phyloP scores from a whole-genome alignment of 1,140 invertebrate species.

The Ceratina australensis region DNA sequence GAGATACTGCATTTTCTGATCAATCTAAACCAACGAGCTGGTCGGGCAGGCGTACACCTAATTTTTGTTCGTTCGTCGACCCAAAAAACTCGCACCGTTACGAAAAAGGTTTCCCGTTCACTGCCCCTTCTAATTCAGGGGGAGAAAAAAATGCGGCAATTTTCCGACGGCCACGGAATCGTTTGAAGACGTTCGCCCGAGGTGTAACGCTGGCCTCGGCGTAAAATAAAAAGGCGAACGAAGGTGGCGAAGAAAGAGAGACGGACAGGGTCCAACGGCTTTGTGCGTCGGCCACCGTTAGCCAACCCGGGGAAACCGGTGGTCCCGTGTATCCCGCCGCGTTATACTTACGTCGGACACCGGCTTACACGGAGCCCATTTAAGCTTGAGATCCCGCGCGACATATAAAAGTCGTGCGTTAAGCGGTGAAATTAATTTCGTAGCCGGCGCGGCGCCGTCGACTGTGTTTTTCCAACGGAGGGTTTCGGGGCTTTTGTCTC shows the following conservation, averaged over 20 bases:
- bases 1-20: background rate
- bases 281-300: conserved; percentile 4
- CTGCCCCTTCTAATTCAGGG: background rate
- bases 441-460: conserved; percentile 3
- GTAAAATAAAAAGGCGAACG: conserved; percentile 18
- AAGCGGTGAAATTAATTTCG: conserved; percentile 60
- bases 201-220: background rate
- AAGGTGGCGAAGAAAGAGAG: conserved; percentile 19
- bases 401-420: conserved; percentile 43
- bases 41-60: background rate
- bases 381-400: conserved; percentile 26
- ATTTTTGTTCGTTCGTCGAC: background rate
- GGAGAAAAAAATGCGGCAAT: conserved; percentile 1
- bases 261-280: conserved; percentile 1
- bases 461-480: conserved; percentile 43
- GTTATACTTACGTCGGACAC: background rate
- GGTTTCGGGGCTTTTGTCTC: conserved; percentile 56
- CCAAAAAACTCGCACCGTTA: background rate
- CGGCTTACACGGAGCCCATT: conserved; percentile 31
- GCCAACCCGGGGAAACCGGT: background rate
- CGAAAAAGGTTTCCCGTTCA: background rate
- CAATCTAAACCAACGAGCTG: background rate
- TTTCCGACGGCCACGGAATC: background rate
- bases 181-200: conserved; percentile 24
- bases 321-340: no score